These are phyloP conservation scores for Rhinolophus ferrumequinum DNA, from an alignment of 2,113 vertebrate genomes.

Conservation along the genomic window DNA sequence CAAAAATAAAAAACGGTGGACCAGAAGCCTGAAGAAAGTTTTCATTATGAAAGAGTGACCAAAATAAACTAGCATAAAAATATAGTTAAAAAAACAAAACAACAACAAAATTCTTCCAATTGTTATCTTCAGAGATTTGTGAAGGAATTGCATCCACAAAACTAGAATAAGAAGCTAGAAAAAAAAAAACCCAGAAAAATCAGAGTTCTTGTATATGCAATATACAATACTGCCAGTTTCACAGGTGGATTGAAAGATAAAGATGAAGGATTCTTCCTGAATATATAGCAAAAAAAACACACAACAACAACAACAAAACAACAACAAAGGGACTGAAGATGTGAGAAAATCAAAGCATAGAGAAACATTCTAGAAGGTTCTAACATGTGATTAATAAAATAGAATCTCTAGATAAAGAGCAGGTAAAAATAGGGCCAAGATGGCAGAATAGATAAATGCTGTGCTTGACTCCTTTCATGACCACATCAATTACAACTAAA, in stretches of 20 bases:
- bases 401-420: background rate
- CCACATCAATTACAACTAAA: no score
- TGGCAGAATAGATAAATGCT: no score
- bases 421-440: background rate
- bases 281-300: background rate
- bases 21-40: background rate
- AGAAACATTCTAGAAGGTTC: background rate
- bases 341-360: background rate
- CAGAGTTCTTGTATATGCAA: background rate
- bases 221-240: background rate
- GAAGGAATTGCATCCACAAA: background rate
- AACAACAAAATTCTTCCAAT: background rate
- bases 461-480: no score
- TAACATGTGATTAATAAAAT: background rate
- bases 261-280: background rate
- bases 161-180: background rate
- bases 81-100: background rate
- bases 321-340: background rate
- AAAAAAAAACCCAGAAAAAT: background rate
- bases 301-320: background rate
- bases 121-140: background rate
- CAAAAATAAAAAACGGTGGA: no score
- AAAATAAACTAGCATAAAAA: constrained; percentile 15
- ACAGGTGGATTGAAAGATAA: background rate
- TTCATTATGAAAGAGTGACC: background rate